Base-by-base conservation (phyloP, 2,888 invertebrate genomes). In the Acrobasis suavella region DNA sequence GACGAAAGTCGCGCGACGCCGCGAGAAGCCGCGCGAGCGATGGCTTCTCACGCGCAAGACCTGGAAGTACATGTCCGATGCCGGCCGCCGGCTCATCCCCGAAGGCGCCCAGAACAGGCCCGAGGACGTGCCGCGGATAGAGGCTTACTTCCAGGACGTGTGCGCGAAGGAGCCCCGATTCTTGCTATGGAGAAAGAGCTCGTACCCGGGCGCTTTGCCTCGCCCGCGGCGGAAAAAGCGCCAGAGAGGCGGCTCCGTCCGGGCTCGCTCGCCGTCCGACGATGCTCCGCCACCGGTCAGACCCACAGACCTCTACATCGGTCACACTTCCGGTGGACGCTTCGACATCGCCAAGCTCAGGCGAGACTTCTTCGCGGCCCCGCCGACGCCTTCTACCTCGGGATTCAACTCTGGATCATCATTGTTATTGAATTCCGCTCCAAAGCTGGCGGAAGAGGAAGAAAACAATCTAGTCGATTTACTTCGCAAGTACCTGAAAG, bases 1-100 rank as follows among this genome's bases (percentile, higher is more conserved):
- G 93, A 94, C 94, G 67, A 93, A 92, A 78, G 88, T 93, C 58
- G 88, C 93, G 74, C 89, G 94, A 64, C 94, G 93, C 72, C 92
- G 94, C 60, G 88, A 93, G 64, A 93, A 93, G 80, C 89, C 93
- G 74, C 95, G 96, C 80, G 97, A 97, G 86, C 94, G 97, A 84
- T 97, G 97, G 97, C 93, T 97, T 65, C 93, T 97, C 65, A 97
- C 97, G 54, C 93, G 97, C 65, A 97, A 97, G 89, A 97, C 97
- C 58, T 97, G 97, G 97, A 93, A 96, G 74, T 97, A 97, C 86
- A 97, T 97, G 97, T 95, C 97, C n/a, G 97, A 97, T 74, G 97
- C 97, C 39, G 97, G 97, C 54, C 95, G 96, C 65, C 96, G 96
- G 78, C 93, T 97, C 60, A 95, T 97, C 64, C 97, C 97, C n/a